phyloP scores from a whole-genome alignment of 2,888 invertebrate species.

The Hemithea aestivaria region DNA sequence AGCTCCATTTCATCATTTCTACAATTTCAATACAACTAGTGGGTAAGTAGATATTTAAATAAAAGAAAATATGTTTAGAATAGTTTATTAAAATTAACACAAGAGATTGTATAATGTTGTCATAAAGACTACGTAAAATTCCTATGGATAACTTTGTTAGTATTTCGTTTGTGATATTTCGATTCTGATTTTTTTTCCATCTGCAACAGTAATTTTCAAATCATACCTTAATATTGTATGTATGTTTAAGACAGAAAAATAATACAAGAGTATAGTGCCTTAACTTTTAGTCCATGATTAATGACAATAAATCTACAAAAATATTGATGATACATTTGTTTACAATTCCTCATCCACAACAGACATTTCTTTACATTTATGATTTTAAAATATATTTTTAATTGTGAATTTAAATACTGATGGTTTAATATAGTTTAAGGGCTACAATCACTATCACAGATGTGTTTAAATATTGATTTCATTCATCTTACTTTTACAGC shows the following conservation, averaged over 20 bases:
- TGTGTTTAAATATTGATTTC: slow-evolving; percentile 29
- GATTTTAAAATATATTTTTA: slow-evolving; percentile 35
- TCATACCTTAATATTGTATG: slow-evolving; percentile 27
- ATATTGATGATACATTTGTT: slow-evolving; percentile 35
- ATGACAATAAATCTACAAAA: slow-evolving; percentile 37
- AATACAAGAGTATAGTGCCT: slow-evolving; percentile 11
- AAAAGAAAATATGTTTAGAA: slow-evolving; percentile 27
- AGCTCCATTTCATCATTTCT: too few species aligned
- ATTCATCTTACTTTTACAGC: not conserved
- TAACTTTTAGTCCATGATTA: slow-evolving; percentile 17
- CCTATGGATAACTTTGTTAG: slow-evolving; percentile 29
- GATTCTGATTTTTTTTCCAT: slow-evolving; percentile 4
- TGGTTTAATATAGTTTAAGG: slow-evolving; percentile 36
- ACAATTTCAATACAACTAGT: too few species aligned
- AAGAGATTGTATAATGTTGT: slow-evolving; percentile 43
- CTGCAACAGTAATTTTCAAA: slow-evolving; percentile 26
- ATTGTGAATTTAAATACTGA: slow-evolving; percentile 64
- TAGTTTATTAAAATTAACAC: slow-evolving; percentile 46
- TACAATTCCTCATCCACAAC: slow-evolving; percentile 42
- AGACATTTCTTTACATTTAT: slow-evolving; percentile 22
- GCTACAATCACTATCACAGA: slow-evolving; percentile 71
- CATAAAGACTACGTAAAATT: slow-evolving; percentile 29
- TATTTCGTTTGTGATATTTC: slow-evolving; percentile 37
- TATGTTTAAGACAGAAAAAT: too few species aligned
- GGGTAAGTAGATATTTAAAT: slow-evolving; percentile 10